Percentiles rank a stretch among this genome's conserved stretches.
These are phyloP conservation scores for Pithecia hirsuta DNA, from an alignment of 2,797 vertebrate species.

Conservation along the genomic window DNA sequence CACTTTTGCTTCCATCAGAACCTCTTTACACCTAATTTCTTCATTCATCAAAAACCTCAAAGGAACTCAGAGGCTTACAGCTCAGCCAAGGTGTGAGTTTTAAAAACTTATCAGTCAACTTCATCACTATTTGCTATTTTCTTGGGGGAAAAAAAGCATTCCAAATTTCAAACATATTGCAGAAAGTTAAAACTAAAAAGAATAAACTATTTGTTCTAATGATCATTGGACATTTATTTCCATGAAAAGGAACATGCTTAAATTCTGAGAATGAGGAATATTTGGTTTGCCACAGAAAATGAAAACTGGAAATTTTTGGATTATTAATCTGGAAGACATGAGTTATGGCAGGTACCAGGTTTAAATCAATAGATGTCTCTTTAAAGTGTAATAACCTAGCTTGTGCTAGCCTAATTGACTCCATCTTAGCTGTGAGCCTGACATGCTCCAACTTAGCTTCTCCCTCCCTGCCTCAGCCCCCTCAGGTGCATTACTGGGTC, in stretches of 20 bases:
- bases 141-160: background rate
- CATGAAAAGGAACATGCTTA: background rate
- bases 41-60: constrained; percentile 1
- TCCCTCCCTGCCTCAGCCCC: no score
- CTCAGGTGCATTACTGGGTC: no score
- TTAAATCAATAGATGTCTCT: background rate
- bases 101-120: constrained; percentile 4
- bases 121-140: background rate
- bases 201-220: background rate
- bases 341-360: background rate
- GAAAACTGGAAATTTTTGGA: background rate
- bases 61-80: background rate
- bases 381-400: no score
- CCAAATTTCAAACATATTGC: background rate
- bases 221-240: background rate
- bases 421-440: no score
- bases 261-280: background rate
- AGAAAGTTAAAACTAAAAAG: background rate
- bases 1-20: background rate
- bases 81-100: background rate
- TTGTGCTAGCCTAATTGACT: no score
- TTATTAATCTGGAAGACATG: background rate
- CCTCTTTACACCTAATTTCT: background rate
- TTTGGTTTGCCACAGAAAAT: background rate
- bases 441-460: no score